Evolutionary conservation across 2,888 invertebrate genomes (phyloP).

Genomic region (Watsonalla cultraria): DNA sequence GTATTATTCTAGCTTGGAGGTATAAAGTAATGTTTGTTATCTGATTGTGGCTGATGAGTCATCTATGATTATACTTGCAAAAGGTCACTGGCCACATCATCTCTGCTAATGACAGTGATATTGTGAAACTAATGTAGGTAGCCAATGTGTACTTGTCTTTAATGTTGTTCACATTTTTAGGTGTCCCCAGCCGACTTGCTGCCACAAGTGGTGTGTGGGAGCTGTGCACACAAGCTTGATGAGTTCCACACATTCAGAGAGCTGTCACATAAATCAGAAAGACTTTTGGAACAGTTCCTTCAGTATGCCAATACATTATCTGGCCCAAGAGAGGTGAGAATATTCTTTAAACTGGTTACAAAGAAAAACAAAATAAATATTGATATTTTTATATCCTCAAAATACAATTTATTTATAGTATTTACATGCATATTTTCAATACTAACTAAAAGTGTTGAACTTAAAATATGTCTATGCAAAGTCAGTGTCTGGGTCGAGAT

Average conservation of each 20-base stretch:
- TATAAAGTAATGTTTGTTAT: conserved; percentile 42
- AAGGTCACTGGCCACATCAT: conserved; percentile 71
- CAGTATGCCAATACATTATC: conserved; percentile 83
- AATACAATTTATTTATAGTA: conserved; percentile 12
- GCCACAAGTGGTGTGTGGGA: conserved; percentile 87
- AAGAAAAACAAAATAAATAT: conserved; percentile 8
- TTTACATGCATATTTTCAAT: conserved; percentile 7
- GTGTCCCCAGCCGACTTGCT: conserved; percentile 86
- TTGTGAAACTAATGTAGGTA: conserved; percentile 38
- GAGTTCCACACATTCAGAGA: conserved; percentile 87
- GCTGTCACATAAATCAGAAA: conserved; percentile 86
- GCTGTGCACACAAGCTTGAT: conserved; percentile 87
- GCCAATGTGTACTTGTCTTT: conserved; percentile 9
- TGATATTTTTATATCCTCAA: conserved; percentile 17
- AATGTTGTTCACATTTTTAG: conserved; percentile 70
- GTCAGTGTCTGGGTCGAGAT: conserved; percentile 53
- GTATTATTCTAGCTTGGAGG: neutral
- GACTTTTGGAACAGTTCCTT: conserved; percentile 86
- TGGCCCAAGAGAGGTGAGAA: conserved; percentile 82
- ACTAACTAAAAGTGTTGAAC: neutral
- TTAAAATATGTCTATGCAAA: conserved; percentile 41
- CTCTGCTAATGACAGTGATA: conserved; percentile 44
- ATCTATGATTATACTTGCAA: conserved; percentile 65
- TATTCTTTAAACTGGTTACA: conserved; percentile 6
- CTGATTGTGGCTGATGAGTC: conserved; percentile 57